A percentile compares a stretch with the other conserved stretches of the same genome.
phyloP scores from a whole-genome alignment of 2,797 vertebrate genomes.

The Notamacropus eugenii region DNA sequence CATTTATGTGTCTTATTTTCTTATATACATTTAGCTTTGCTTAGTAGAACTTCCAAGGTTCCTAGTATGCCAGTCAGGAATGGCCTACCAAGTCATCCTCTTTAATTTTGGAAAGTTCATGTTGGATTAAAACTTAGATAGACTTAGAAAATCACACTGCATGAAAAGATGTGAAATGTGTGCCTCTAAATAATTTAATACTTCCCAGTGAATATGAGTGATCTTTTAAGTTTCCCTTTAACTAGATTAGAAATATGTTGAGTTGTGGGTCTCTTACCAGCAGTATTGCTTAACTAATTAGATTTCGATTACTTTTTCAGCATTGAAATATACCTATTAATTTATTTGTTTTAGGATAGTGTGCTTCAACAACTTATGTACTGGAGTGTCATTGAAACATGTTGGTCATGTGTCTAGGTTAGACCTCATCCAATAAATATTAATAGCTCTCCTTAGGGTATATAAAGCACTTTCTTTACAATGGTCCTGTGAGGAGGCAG shows the following conservation, averaged over 20 bases:
- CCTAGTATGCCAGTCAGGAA: background rate
- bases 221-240: slow-evolving; percentile 20
- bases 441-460: background rate
- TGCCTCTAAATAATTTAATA: slow-evolving; percentile 11
- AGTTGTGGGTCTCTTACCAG: background rate
- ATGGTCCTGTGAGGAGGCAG: background rate
- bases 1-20: slow-evolving; percentile 6
- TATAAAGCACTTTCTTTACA: background rate
- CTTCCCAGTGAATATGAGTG: slow-evolving; percentile 8
- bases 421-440: background rate
- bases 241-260: background rate
- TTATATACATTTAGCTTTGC: background rate
- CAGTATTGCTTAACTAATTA: background rate
- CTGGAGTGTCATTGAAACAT: background rate
- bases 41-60: background rate
- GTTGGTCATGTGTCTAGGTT: background rate
- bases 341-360: background rate
- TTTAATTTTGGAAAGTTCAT: background rate
- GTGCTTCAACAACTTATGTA: background rate
- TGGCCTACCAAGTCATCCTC: background rate
- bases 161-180: background rate
- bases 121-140: background rate
- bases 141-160: background rate
- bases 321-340: background rate
- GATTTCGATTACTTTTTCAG: background rate